Conservation (phyloP, 1,140 invertebrate genomes). For the Heliconius eleuchia region DNA sequence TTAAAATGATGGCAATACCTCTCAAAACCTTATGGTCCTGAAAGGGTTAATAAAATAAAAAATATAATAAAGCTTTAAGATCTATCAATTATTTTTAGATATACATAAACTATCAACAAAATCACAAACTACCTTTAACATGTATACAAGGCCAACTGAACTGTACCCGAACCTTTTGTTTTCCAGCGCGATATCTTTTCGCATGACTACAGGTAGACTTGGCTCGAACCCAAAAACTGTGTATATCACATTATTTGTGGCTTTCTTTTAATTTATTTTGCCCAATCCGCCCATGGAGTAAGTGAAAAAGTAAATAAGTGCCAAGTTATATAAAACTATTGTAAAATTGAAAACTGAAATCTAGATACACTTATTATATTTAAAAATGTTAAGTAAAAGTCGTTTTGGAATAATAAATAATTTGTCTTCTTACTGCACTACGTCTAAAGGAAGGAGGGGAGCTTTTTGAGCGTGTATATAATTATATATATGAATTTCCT, state of each 20-base stretch:
- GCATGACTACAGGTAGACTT: conserved; percentile 31
- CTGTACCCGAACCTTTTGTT: conserved; percentile 1
- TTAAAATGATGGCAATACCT: too few species aligned
- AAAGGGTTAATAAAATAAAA: too few species aligned
- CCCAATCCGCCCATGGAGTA: conserved; percentile 23
- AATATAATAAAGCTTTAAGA: too few species aligned
- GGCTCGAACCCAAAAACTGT: conserved; percentile 29
- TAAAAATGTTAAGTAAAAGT: neutral
- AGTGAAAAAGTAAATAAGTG: conserved; percentile 24
- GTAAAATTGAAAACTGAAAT: neutral
- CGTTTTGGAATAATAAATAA: neutral
- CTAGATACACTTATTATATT: neutral
- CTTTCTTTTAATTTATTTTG: conserved; percentile 36
- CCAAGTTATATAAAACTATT: neutral
- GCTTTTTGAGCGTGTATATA: neutral
- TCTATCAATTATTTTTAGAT: too few species aligned
- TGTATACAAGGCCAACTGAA: neutral
- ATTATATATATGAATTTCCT: neutral
- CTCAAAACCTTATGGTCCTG: too few species aligned
- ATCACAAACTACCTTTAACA: neutral
- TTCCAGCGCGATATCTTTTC: conserved; percentile 22
- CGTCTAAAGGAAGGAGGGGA: too few species aligned
- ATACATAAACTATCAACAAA: neutral
- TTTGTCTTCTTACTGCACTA: neutral
- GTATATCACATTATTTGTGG: conserved; percentile 36